A percentile compares a stretch with the other conserved stretches of the same genome.
phyloP scores from a whole-genome alignment of 2,888 invertebrate species.

The Sinhomidia bicolor region DNA sequence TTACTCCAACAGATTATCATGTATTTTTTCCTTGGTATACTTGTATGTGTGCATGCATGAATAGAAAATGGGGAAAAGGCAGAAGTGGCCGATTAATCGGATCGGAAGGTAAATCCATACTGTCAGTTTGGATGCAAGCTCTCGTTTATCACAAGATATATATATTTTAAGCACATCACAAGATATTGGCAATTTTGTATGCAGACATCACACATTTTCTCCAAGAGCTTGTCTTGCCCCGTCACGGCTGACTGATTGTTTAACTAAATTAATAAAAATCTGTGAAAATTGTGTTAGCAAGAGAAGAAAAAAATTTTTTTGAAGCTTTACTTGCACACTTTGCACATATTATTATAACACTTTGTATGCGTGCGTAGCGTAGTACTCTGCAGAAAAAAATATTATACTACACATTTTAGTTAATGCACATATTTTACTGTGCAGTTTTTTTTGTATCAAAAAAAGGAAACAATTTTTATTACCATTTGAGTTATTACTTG shows the following conservation, averaged over 20 bases:
- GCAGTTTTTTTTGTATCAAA: no score
- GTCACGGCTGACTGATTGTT: conserved; percentile 32
- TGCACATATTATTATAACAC: no score
- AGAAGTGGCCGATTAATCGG: not conserved
- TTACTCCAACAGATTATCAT: not conserved
- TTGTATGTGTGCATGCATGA: no score
- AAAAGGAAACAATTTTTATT: no score
- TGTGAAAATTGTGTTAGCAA: not conserved
- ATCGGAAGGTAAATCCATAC: not conserved
- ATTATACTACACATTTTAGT: no score
- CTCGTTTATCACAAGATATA: conserved; percentile 3
- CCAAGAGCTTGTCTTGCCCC: not conserved
- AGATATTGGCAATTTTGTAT: conserved; percentile 2
- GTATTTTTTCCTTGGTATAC: no score
- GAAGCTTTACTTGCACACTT: no score
- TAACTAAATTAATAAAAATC: conserved; percentile 15
- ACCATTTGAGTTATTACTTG: no score
- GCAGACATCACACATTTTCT: not conserved
- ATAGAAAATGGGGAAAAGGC: not conserved
- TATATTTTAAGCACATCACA: no score
- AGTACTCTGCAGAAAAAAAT: no score
- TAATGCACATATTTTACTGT: no score
- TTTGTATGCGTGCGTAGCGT: no score
- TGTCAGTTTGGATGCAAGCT: not conserved
- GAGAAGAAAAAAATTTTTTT: not conserved